phyloP scores from a whole-genome alignment of 2,113 vertebrate genomes.

The Gallinago jamesoni region DNA sequence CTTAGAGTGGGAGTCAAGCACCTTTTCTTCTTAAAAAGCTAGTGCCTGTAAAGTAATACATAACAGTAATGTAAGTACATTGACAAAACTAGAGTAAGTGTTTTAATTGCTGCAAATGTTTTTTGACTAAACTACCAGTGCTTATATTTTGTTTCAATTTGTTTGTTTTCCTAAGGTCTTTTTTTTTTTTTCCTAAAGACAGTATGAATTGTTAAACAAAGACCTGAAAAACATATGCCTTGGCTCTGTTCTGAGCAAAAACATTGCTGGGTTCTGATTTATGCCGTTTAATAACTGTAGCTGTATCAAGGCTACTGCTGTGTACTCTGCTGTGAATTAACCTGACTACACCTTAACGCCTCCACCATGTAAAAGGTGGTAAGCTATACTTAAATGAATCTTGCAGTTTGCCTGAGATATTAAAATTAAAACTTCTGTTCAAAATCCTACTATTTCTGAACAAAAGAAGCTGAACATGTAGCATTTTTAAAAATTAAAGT shows the following conservation, averaged over 20 bases:
- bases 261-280: not conserved
- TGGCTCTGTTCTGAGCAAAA: not conserved
- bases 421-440: not conserved
- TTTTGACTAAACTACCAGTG: not conserved
- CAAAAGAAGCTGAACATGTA: not conserved
- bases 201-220: not conserved
- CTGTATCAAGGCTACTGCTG: not conserved
- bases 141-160: not conserved
- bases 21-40: not conserved
- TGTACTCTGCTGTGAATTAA: not conserved
- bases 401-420: not conserved
- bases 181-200: not conserved
- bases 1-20: not conserved
- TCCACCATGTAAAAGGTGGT: not conserved
- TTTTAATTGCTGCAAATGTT: not conserved
- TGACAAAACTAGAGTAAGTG: not conserved
- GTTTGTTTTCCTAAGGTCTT: not conserved
- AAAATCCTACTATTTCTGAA: not conserved
- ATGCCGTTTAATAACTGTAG: not conserved
- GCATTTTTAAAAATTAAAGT: not conserved
- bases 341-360: not conserved
- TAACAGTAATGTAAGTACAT: not conserved
- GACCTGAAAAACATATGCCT: not conserved
- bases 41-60: not conserved
- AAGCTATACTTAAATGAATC: not conserved